Base-by-base conservation (phyloP, 2,888 invertebrate species). In the Hartigia nigra region DNA sequence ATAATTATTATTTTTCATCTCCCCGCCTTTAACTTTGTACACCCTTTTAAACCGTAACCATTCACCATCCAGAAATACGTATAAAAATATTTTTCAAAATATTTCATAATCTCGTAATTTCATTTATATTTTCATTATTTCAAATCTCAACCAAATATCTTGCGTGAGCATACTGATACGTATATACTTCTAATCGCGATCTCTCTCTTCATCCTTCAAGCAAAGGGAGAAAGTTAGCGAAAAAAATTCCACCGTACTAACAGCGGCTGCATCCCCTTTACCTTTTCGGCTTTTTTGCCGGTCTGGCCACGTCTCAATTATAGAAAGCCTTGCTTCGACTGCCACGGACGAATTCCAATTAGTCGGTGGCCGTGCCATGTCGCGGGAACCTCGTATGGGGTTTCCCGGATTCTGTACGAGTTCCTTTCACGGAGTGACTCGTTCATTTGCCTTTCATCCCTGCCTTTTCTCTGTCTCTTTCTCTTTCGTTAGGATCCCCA, bases 371-470 rank as follows among this genome's bases (percentile, higher is more conserved):
- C 88, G 88, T 88, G 85, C 87, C 89, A 87, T 91, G 90, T 91
- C 90, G 90, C 86, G 85, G 87, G 86, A 84, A 87, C 77, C 86
- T 84, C 88, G 87, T 90, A 90, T 91, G 91, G 90, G 90, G 90
- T 91, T 91, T 91, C 91, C 90, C 89, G 90, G 89, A 90, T 91
- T 91, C 90, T 91, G 91, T 91, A 90, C 90, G 91, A 91, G 91
- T 90, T 91, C 90, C 90, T 91, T 91, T 91, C 91, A 91, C 89
- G 90, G 87, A 86, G 84, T 82, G 87, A 88, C 87, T 90, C 90
- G 89, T 90, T 91, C 91, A 91, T 91, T 91, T 90, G 90, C 91
- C 88, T 91, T 91, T 90, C 88, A 88, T 89, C 86, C 87, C 84
- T 87, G 86, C 86, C 82, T 80, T 77, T 81, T 82, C 78, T 77